Evolutionary conservation across 2,113 vertebrate genomes (phyloP).

Genomic region (Mugil cephalus): DNA sequence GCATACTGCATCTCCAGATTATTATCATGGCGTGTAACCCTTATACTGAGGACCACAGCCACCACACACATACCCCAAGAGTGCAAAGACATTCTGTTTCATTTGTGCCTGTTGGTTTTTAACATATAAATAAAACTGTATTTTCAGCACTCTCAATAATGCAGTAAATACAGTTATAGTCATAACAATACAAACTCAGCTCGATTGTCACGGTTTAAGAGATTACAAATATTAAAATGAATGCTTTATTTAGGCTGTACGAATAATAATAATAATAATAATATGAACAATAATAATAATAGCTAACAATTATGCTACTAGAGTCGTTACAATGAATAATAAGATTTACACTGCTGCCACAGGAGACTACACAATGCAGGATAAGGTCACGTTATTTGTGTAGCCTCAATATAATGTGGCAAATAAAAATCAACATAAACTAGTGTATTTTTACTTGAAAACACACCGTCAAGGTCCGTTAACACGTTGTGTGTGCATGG

Average conservation of each 20-base stretch:
- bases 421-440: conserved; percentile 5
- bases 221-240: too few relatives aligned
- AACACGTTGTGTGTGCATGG: not conserved
- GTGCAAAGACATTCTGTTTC: not conserved
- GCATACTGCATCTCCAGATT: too few relatives aligned
- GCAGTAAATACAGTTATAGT: too few relatives aligned
- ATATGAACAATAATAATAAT: not conserved
- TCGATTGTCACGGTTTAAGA: too few relatives aligned
- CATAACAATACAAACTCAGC: too few relatives aligned
- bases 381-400: not conserved
- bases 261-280: not conserved
- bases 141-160: not conserved
- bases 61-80: not conserved
- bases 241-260: too few relatives aligned
- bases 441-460: not conserved
- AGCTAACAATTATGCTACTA: conserved; percentile 2
- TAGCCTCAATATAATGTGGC: not conserved
- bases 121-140: not conserved
- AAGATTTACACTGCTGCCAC: not conserved
- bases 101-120: too few relatives aligned
- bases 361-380: not conserved
- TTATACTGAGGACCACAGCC: not conserved
- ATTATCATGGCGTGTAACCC: not conserved
- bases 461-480: not conserved
- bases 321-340: not conserved